A percentile compares a stretch with the other conserved stretches of the same genome.
These are phyloP conservation scores for Drosophila hydei DNA, from an alignment of 1,140 invertebrate genomes.

Conservation along the genomic window DNA sequence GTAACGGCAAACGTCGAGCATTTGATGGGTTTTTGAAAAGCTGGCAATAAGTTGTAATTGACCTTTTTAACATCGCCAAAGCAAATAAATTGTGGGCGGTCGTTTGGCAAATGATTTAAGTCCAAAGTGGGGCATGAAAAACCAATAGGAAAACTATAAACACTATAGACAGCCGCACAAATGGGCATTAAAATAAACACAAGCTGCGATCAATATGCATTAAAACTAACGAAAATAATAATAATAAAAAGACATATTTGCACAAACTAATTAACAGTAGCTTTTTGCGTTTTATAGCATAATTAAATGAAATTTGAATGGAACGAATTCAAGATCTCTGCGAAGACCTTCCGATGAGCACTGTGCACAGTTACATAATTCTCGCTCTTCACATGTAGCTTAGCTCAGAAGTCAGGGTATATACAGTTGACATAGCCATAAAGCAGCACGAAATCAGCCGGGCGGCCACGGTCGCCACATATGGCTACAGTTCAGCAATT, in stretches of 20 bases:
- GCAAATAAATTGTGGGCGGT: constrained; percentile 56
- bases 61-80: constrained; percentile 55
- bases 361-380: constrained; percentile 10
- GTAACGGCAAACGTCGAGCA: constrained; percentile 42
- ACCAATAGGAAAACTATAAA: constrained; percentile 19
- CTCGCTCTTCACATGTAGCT: constrained; percentile 11
- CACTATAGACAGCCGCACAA: constrained; percentile 3
- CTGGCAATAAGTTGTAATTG: constrained; percentile 78
- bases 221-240: constrained; percentile 29
- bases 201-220: constrained; percentile 24
- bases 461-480: constrained; percentile 49
- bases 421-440: constrained; percentile 55
- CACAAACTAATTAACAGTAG: constrained; percentile 50
- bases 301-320: constrained; percentile 65
- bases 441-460: constrained; percentile 53
- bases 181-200: constrained; percentile 28
- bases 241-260: constrained; percentile 51
- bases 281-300: constrained; percentile 47
- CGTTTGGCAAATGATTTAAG: constrained; percentile 25
- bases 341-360: constrained; percentile 16
- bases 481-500: constrained; percentile 79
- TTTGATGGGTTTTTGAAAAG: constrained; percentile 53
- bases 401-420: constrained; percentile 14
- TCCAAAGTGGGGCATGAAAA: constrained; percentile 16
- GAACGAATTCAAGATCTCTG: constrained; percentile 9